Conservation (phyloP, 2,888 invertebrate genomes). For the Pemphredon lugubris region DNA sequence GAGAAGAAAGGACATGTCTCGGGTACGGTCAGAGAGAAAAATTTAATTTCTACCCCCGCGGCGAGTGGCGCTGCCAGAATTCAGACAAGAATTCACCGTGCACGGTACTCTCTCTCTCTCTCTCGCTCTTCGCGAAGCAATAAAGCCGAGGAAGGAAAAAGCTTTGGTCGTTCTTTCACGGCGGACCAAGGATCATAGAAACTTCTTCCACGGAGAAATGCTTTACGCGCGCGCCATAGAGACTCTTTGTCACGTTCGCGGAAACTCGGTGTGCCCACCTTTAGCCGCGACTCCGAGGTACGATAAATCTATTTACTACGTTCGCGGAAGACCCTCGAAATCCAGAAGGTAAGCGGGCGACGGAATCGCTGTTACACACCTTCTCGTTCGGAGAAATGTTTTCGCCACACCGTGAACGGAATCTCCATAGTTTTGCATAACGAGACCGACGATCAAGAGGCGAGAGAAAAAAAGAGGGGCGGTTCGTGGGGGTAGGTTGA, state of each 20-base stretch:
- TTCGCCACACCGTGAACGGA: background rate
- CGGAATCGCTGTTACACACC: too few species aligned
- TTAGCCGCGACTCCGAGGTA: too few species aligned
- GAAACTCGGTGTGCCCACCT: too few species aligned
- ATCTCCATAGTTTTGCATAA: conserved; percentile 6
- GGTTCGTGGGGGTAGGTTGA: background rate
- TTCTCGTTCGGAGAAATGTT: too few species aligned
- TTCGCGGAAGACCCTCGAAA: conserved; percentile 6
- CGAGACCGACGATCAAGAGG: background rate
- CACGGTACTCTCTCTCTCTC: conserved; percentile 7
- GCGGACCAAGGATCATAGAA: background rate
- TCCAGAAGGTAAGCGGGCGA: too few species aligned
- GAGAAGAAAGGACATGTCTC: conserved; percentile 33
- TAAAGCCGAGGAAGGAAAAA: conserved; percentile 19
- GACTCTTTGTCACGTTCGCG: conserved; percentile 37
- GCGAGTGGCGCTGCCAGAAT: conserved; percentile 6
- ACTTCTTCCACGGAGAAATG: background rate
- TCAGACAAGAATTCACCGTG: conserved; percentile 3
- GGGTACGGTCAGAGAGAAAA: conserved; percentile 48
- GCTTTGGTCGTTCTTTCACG: background rate
- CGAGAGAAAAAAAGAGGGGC: too few species aligned
- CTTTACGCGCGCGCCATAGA: background rate
- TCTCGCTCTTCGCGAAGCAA: conserved; percentile 36
- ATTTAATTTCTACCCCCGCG: conserved; percentile 52
- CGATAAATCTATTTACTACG: conserved; percentile 43